Percentiles rank a stretch among this genome's conserved stretches.
These are phyloP conservation scores for Mantis religiosa DNA, from an alignment of 2,888 invertebrate genomes.

Conservation along the genomic window DNA sequence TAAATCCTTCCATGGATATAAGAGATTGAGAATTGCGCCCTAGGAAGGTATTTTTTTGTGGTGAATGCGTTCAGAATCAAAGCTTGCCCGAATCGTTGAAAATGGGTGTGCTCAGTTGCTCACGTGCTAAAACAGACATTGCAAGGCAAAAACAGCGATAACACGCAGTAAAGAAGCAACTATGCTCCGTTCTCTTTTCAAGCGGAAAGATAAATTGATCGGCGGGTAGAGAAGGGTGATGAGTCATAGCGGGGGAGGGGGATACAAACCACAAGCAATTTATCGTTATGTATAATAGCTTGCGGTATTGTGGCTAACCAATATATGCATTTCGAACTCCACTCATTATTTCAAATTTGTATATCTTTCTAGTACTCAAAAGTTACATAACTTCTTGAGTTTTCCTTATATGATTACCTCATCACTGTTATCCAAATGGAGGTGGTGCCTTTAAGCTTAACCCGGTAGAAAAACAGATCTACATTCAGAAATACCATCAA, in stretches of 20 bases:
- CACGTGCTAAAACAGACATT: neutral
- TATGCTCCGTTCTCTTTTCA: neutral
- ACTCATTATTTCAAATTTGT: neutral
- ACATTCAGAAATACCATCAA: no score
- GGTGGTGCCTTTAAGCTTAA: no score
- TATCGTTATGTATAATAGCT: neutral
- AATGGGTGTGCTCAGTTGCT: neutral
- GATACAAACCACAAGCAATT: neutral
- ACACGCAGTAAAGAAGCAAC: no score
- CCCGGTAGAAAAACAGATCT: no score
- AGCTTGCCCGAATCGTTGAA: no score
- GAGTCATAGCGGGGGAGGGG: neutral
- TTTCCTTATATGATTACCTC: no score
- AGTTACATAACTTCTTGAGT: no score
- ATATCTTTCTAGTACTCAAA: neutral
- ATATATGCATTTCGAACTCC: neutral
- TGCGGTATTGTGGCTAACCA: neutral
- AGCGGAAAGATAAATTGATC: neutral
- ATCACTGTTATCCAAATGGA: no score
- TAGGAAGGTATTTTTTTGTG: no score
- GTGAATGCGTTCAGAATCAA: no score
- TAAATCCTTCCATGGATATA: no score
- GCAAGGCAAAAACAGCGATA: neutral
- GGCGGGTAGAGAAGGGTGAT: neutral
- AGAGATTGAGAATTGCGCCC: no score